Base-by-base conservation (phyloP, 2,797 vertebrate genomes). In the Sebastes vulpes region DNA sequence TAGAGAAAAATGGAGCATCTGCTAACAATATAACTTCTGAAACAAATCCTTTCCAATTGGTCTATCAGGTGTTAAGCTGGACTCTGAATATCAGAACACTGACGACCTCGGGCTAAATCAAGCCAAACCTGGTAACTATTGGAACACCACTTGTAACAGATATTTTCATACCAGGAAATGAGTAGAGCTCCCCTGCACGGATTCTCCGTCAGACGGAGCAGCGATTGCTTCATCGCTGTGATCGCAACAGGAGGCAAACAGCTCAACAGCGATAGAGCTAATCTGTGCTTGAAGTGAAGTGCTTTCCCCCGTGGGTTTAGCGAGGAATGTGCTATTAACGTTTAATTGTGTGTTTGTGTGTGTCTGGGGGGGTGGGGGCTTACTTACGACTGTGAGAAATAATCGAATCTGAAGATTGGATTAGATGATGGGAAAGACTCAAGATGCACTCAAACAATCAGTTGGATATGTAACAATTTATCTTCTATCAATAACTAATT, bases 231-330 rank as follows among this genome's bases (percentile, higher is more conserved):
- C 74, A 80, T 79, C 72, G 63, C 72, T 10, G 35, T 60, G 89
- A 89, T 75, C 56, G 82, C 63, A 82, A 81, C 82, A 75, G 72
- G 78, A 65, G 60, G 77, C 59, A 80, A 90, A 87, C 81, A 68
- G 81, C 85, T 86, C 78, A n/a, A 66, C 58, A 54, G 84, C 42
- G 6, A 72, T 21, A 23, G 67, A 87, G 89, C 76, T 93, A 90
- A 94, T 94, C 83, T 93, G 77, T 75, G 81, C 94, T 93, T 86
- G 72, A 90, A 90, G 83, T 94, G 87, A 89, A 95, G 93, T 81
- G 91, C 73, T 91, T 93, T 84, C 56, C 61, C 72, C 75, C 52
- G 3, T 57, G 81, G 77, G 77, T 91, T 95, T 87, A 79, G 82
- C 50, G 14, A 46, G 90, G 82, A 94, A 93, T 92, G 86, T 85